Evolutionary conservation across 2,113 vertebrate genomes (phyloP), one percentile per base, ranked within the genome.

Genomic region (Cyanoramphus novaezelandiae): DNA sequence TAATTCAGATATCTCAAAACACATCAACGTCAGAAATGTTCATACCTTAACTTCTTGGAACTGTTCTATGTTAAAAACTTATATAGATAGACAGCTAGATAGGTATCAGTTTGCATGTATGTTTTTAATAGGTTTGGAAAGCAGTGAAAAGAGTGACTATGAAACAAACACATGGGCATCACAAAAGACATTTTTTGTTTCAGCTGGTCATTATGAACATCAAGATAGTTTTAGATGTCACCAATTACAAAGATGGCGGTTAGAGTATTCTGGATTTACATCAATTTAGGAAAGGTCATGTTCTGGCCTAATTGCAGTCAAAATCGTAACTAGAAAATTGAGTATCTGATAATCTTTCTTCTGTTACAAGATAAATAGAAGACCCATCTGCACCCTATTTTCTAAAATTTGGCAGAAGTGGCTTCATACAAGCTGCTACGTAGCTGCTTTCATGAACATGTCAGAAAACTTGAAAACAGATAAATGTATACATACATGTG

Each of bases 401-500:
- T 70, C 49, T 74, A 49, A 70, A 92, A 91, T 70, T 79, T 87
- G 62, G 63, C 76, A 96, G 71, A 94, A 87, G 83, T 63, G 17
- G 41, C 52, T 86, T 79, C 46, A 68, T 1, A 1, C 49, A 83
- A 88, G 27, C 46, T 91, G 76, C 67, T 84, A 50, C 10, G 31
- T 6, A 89, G 35, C 35, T 85, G 59, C 72, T 67, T 90, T 90
- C 35, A 46, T 28, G 27, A 81, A 78, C 21, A 50, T 13, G 12
- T 71, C 46, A 96, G 57, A 41, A 97, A 93, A 96, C 88, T 94
- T 97, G 82, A 90, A 95, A 96, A 85, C 78, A 97, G 31, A 5
- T 93, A 90, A 82, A 92, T 89, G 69, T 18, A 92, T 69, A 96
- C 10, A 79, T 84, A 49, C 92, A 95, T 76, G 55, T 91, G 82